A percentile compares a stretch with the other conserved stretches of the same genome.
These are phyloP conservation scores for Bellardia bayeri DNA, from an alignment of 2,888 invertebrate genomes.

Conservation along the genomic window DNA sequence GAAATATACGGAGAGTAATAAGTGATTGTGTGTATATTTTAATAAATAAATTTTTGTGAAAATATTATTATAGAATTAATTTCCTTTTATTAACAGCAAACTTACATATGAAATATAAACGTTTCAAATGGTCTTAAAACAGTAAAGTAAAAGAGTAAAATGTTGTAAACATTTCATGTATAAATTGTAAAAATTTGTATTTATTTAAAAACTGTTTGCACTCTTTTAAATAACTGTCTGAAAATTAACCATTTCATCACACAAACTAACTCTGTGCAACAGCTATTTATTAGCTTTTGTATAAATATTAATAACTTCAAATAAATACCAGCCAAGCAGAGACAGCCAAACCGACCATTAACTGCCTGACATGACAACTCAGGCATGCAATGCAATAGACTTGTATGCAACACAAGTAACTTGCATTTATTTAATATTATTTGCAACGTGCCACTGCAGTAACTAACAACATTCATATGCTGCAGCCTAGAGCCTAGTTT, in stretches of 20 bases:
- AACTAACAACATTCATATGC: conserved; percentile 1
- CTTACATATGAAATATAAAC: neutral
- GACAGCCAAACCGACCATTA: conserved; percentile 39
- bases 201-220: neutral
- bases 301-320: conserved; percentile 56
- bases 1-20: neutral
- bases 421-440: conserved; percentile 45
- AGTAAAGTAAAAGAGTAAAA: neutral
- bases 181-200: too few species aligned
- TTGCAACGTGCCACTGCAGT: conserved; percentile 43
- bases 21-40: conserved; percentile 19
- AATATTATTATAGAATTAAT: conserved; percentile 63
- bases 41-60: conserved; percentile 57
- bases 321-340: conserved; percentile 9
- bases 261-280: neutral
- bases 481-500: neutral
- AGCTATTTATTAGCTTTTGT: conserved; percentile 33
- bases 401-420: conserved; percentile 29
- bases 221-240: neutral
- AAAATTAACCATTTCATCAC: neutral
- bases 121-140: neutral
- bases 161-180: too few species aligned
- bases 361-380: conserved; percentile 1
- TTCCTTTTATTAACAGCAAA: conserved; percentile 44
- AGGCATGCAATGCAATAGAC: conserved; percentile 36